Evolutionary conservation across 2,113 vertebrate genomes (phyloP).

Genomic region (Trematomus loennbergii): DNA sequence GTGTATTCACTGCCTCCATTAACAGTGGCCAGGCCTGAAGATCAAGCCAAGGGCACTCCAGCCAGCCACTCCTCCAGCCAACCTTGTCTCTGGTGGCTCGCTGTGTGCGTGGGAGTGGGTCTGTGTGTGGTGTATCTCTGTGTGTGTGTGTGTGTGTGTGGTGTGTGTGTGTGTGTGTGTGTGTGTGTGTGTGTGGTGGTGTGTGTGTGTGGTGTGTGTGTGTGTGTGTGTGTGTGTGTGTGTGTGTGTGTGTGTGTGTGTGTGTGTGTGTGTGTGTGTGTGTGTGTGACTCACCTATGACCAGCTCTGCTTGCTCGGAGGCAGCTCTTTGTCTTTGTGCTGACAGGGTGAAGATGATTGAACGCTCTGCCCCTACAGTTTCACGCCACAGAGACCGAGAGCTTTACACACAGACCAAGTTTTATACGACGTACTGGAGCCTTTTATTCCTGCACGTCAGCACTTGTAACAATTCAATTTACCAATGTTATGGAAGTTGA

Average conservation of each 20-base stretch:
- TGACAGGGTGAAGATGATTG: conserved; percentile 80
- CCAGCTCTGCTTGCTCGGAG: conserved; percentile 70
- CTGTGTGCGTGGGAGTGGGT: conserved; percentile 26
- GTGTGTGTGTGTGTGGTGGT: conserved; percentile 17
- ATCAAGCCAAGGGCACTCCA: conserved; percentile 79
- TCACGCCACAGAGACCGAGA: conserved; percentile 62
- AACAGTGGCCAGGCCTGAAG: conserved; percentile 74
- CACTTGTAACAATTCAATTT: conserved; percentile 4
- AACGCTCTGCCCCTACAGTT: conserved; percentile 56
- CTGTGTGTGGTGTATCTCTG: conserved; percentile 19
- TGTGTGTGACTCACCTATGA: conserved; percentile 73
- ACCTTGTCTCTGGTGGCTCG: conserved; percentile 41
- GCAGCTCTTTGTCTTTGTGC: conserved; percentile 81
- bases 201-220: conserved; percentile 13
- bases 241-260: conserved; percentile 15
- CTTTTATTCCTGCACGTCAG: conserved; percentile 29
- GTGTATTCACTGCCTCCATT: conserved; percentile 55
- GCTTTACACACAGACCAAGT: conserved; percentile 35
- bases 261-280: conserved; percentile 33
- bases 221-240: conserved; percentile 10
- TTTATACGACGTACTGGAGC: conserved; percentile 12
- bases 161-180: conserved; percentile 31
- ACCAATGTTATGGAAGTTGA: not conserved
- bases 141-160: conserved; percentile 20
- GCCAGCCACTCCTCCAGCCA: conserved; percentile 54